Evolutionary conservation across 2,113 vertebrate genomes (phyloP), one percentile per base, ranked within the genome.

Genomic region (Salminus brasiliensis): DNA sequence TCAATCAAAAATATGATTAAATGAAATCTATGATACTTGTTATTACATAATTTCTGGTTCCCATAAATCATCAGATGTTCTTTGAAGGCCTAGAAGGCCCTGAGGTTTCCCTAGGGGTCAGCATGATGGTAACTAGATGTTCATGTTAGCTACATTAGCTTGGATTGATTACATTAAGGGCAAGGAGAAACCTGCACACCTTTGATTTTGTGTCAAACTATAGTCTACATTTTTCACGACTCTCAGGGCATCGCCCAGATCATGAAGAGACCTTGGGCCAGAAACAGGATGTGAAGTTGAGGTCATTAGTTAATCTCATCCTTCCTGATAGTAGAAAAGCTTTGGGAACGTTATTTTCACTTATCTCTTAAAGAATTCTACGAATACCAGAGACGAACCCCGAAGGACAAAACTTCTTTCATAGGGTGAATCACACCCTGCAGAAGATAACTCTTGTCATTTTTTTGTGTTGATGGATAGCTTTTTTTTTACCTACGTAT

Each of bases 321-420:
- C 67, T 78, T 57, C 30, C 52, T 79, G 67, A 71, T 72, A 79
- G 29, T 10, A 60, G 18, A 21, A 21, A 21, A 15, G 27, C 4
- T 32, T 21, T 23, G 41, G 62, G 63, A 77, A 43, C 45, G 52
- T 70, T 55, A 11, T 34, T 45, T 57, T 67, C 15, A 57, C 5
- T 49, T 71, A 60, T 71, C 68, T 12, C 13, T 25, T 49, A 47
- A 60, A 25, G 2, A 49, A 78, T 78, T 73, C 12, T 43, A 36
- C 29, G 66, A 30, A 70, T 84, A 68, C 74, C 73, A 80, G 70
- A 73, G 66, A 78, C 66, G 55, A 52, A 66, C 47, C 39, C 45
- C 53, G 4, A 36, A 72, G 70, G 70, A 79, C 53, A 69, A 10
- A 60, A 74, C 41, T 62, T 73, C 72, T 67, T 63, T 41, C 3